Evolutionary conservation across 2,888 invertebrate species (phyloP).

Genomic region (Ormyrus thymus): DNA sequence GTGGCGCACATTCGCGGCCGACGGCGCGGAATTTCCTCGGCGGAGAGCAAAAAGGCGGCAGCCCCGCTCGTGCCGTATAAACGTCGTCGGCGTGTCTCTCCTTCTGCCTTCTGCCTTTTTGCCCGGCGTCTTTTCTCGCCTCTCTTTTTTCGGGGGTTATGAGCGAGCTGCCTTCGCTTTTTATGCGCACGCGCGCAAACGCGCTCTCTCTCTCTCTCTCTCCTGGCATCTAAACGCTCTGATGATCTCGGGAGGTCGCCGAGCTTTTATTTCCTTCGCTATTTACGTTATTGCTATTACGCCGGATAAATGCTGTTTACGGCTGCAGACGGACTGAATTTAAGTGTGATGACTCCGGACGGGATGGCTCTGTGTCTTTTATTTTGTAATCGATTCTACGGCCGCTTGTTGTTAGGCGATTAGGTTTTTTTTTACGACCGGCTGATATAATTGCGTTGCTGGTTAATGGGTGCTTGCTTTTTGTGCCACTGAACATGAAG

Average conservation of each 20-base stretch:
- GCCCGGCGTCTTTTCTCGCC: background rate
- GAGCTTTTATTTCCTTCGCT: background rate
- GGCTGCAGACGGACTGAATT: background rate
- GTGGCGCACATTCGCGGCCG: background rate
- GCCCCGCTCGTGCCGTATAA: conserved; percentile 16
- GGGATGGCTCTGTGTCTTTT: background rate
- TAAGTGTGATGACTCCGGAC: background rate
- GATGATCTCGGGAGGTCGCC: no score
- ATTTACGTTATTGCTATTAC: background rate
- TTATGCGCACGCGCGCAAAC: background rate
- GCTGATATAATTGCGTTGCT: conserved; percentile 17
- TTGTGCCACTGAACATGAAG: no score
- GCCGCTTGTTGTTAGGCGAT: background rate
- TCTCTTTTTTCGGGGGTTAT: background rate
- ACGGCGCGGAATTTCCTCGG: conserved; percentile 19
- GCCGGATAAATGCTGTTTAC: conserved; percentile 2
- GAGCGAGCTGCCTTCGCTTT: no score
- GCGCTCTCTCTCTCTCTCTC: no score
- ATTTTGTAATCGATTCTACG: conserved; percentile 16
- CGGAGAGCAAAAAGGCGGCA: conserved; percentile 20
- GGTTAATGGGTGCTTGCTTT: background rate
- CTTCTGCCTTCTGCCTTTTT: background rate
- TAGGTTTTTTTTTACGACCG: conserved; percentile 10
- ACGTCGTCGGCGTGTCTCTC: conserved; percentile 9
- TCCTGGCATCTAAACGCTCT: no score